These are phyloP conservation scores for Drosophila grimshawi DNA, from an alignment of 1,140 invertebrate species.

Conservation along the genomic window DNA sequence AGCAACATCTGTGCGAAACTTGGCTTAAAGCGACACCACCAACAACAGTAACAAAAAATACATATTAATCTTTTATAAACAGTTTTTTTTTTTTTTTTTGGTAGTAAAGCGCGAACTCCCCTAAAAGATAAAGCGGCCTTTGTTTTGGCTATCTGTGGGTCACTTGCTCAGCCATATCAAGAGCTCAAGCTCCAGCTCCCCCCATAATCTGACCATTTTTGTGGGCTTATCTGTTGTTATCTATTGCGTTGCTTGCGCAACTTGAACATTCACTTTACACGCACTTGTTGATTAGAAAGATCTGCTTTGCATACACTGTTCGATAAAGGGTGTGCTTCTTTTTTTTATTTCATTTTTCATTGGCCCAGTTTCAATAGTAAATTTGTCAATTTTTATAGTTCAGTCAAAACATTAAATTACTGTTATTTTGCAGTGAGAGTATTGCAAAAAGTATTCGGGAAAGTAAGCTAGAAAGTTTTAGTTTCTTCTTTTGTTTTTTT, in stretches of 20 bases:
- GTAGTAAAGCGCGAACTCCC: not conserved
- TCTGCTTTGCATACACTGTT: not conserved
- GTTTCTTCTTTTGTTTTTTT: not conserved
- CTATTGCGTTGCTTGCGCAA: constrained; percentile 15
- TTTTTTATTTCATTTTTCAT: not conserved
- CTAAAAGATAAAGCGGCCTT: constrained; percentile 34
- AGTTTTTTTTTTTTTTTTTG: constrained; percentile 6
- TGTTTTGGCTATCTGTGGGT: constrained; percentile 46
- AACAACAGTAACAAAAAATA: constrained; percentile 3
- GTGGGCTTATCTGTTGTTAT: constrained; percentile 14
- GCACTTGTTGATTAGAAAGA: constrained; percentile 60
- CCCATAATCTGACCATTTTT: constrained; percentile 16
- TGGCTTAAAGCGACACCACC: not conserved
- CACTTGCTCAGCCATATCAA: constrained; percentile 36
- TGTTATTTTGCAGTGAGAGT: no score
- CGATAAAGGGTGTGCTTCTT: not conserved
- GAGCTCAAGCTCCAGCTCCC: not conserved
- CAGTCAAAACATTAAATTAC: no score
- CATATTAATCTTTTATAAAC: not conserved
- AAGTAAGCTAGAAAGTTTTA: no score
- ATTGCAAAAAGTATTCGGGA: not conserved
- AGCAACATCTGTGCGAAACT: constrained; percentile 22
- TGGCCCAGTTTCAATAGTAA: no score
- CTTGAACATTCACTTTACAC: constrained; percentile 38
- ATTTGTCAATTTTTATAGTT: no score